Conservation (phyloP, 2,888 invertebrate species). For the Notodromas monacha region DNA sequence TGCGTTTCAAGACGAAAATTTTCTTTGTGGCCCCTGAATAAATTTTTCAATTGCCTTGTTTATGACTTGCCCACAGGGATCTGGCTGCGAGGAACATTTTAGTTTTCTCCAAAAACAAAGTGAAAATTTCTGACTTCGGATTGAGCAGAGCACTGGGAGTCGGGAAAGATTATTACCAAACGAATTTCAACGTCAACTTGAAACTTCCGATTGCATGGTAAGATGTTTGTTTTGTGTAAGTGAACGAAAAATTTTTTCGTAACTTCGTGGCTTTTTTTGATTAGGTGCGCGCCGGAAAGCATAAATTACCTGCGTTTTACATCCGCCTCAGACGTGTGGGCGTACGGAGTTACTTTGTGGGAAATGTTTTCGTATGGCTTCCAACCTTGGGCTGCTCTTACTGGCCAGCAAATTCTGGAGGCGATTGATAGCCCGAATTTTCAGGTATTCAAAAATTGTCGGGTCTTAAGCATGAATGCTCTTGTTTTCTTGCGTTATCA, state of each 20-base stretch:
- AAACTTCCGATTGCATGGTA: constrained; percentile 91
- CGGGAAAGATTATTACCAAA: constrained; percentile 94
- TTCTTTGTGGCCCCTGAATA: too few relatives aligned
- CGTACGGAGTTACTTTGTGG: constrained; percentile 91
- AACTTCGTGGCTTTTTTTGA: constrained; percentile 9
- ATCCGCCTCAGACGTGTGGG: constrained; percentile 89
- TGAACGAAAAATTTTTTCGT: too few relatives aligned
- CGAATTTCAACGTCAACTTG: constrained; percentile 82
- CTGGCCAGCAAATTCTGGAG: constrained; percentile 71
- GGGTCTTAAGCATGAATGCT: too few relatives aligned
- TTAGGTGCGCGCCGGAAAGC: constrained; percentile 82
- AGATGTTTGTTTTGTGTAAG: too few relatives aligned
- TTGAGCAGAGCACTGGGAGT: constrained; percentile 75
- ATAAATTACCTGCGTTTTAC: constrained; percentile 84
- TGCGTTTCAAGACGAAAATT: too few relatives aligned
- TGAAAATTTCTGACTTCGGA: constrained; percentile 95
- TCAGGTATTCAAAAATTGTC: too few relatives aligned
- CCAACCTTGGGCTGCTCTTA: constrained; percentile 86
- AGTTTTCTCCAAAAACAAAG: constrained; percentile 77
- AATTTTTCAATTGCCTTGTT: too few relatives aligned
- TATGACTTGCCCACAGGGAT: too few relatives aligned
- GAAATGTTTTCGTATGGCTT: constrained; percentile 97
- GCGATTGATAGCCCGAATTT: constrained; percentile 74
- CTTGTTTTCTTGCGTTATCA: too few relatives aligned
- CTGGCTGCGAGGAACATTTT: constrained; percentile 88